phyloP scores from a whole-genome alignment of 2,797 vertebrate species.

The Pterois miles region DNA sequence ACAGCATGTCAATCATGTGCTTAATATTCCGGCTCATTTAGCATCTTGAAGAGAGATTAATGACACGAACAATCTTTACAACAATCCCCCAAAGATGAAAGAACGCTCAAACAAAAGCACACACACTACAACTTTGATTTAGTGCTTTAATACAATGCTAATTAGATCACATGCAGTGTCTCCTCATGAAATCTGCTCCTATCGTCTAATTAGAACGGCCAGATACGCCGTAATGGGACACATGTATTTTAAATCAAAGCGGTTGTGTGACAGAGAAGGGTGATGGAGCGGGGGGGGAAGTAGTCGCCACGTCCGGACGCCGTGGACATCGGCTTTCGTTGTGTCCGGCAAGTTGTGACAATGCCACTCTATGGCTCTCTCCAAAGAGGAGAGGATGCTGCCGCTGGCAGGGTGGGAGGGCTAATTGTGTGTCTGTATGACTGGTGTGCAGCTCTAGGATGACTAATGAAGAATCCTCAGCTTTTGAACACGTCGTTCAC shows the following conservation, averaged over 20 bases:
- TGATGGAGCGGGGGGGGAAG: constrained; percentile 1
- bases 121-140: constrained; percentile 82
- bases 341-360: constrained; percentile 40
- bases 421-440: constrained; percentile 71
- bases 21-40: constrained; percentile 79
- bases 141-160: constrained; percentile 83
- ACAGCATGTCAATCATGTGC: constrained; percentile 69
- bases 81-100: constrained; percentile 82
- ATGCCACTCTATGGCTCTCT: constrained; percentile 19
- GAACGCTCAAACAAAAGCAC: constrained; percentile 80
- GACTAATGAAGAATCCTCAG: constrained; percentile 82
- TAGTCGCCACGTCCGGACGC: constrained; percentile 13
- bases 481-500: constrained; percentile 79
- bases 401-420: constrained; percentile 33
- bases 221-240: constrained; percentile 71
- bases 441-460: constrained; percentile 55
- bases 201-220: constrained; percentile 78
- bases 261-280: constrained; percentile 43
- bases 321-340: constrained; percentile 29
- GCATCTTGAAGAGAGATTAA: constrained; percentile 80
- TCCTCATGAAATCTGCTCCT: constrained; percentile 76
- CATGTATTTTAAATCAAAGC: constrained; percentile 71
- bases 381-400: constrained; percentile 5
- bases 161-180: constrained; percentile 81
- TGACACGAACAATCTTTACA: constrained; percentile 80